Evolutionary conservation across 1,140 invertebrate species (phyloP), one percentile per base, ranked within the genome.

Genomic region (Cyclargus thomasi): DNA sequence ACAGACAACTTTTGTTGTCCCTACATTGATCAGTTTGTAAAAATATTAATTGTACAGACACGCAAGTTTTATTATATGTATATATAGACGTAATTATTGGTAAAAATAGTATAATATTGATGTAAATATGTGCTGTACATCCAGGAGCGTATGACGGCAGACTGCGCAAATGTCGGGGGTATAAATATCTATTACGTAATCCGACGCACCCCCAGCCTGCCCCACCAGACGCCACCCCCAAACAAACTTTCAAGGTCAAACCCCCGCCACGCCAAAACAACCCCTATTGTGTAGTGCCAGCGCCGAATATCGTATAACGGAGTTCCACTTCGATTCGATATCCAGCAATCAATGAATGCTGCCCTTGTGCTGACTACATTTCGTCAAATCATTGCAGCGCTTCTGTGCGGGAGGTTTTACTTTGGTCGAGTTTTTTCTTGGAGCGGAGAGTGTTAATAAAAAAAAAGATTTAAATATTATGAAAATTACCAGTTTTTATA

Each of bases 121-220:
- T 29, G 39, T 47, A 47, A 47, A 39, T 39, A 39, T 11, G 36
- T 14, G 39, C 14, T 14, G 10, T 47, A 47, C 2, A 47, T 47
- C 10, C 39, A 47, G 39, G 3, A 47, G 64, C 63, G 53, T 17
- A 64, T 18, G 67, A 62, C 65, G 47, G 55, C 64, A 39, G 53
- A 68, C 59, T 67, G 65, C 64, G 53, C 67, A 65, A n/a, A 47
- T 71, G 39, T 4, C 39, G 39, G 39, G 69, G 65, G 70, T 81
- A 82, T 81, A 81, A 80, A 81, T 80, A 81, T 79, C 77, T 79
- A 74, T 83, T 81, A 81, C 81, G 81, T 75, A 83, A 79, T 69
- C 76, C 74, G 72, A 74, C 76, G 76, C 76, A 74, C 76, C 67
- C 74, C 70, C 75, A 65, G 29, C 18, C 23, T 23, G 29, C 5